Base-by-base conservation (phyloP, 1,140 invertebrate species). In the Drosophila nebulosa region DNA sequence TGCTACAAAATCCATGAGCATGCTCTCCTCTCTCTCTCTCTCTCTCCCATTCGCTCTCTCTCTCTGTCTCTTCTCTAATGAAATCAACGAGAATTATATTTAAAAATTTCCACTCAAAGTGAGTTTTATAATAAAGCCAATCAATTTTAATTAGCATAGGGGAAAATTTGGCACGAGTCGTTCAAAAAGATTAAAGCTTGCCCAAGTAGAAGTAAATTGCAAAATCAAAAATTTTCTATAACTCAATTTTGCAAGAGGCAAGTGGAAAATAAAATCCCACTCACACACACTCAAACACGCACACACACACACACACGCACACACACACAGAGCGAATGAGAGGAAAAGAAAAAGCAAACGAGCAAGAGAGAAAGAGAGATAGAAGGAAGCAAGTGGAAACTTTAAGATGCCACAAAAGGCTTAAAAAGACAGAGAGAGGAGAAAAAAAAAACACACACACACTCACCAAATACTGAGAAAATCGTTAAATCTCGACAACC, bases 191-290 rank as follows among this genome's bases (percentile, higher is more conserved):
- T 74, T 69, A 69, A 32, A 57, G 66, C 32, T 52, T 58, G 53
- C 51, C 16, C 35, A 64, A 55, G 53, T 63, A 55, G 58, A 69
- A 73, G 60, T 12, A 32, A 53, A 59, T 58, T 58, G 24, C 18
- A 39, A 39, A 53, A 72, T 64, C 63, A n/a, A 51, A 35, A 58
- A 16, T 30, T 52, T 18, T 30, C 27, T n/a, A 42, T 70, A 65
- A 71, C 62, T 74, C 39, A 65, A 71, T 74, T 66, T 14, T 6
- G n/a, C 35, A 10, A 27, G 57, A 61, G 12, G 4, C 9, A 66
- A 57, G 55, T 21, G 14, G 27, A 53, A 53, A 53, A 53, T 30
- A 24, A 53, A 53, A 27, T 27, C n/a, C 22, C 22, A 32, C 30
- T 32, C 30, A 32, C 30, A 32, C 30, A 32, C 22, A 30, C 3